Evolutionary conservation across 2,888 invertebrate species (phyloP).

Genomic region (Melinaea menophilus): DNA sequence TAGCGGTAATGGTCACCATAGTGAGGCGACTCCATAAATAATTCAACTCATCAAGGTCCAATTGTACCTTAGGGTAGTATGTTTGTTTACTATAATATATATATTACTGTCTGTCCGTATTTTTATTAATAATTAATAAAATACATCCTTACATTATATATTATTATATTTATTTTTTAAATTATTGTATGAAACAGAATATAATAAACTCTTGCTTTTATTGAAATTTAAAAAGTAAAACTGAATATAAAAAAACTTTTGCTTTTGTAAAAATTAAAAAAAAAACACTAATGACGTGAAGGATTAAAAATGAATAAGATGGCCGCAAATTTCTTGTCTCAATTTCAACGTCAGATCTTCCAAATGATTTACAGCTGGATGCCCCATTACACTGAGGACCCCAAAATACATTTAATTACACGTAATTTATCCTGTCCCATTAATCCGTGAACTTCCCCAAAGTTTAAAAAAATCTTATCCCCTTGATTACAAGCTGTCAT

Average conservation of each 20-base stretch:
- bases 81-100: conserved; percentile 21
- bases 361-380: conserved; percentile 22
- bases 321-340: conserved; percentile 4
- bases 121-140: neutral
- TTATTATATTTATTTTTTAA: too few relatives aligned
- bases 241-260: neutral
- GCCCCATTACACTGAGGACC: conserved; percentile 34
- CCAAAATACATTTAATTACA: conserved; percentile 70
- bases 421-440: conserved; percentile 69
- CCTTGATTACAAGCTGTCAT: conserved; percentile 77
- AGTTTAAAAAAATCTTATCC: conserved; percentile 58
- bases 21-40: conserved; percentile 52
- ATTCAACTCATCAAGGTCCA: conserved; percentile 58
- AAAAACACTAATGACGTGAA: neutral
- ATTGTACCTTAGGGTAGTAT: conserved; percentile 37
- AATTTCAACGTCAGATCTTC: conserved; percentile 8
- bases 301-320: neutral
- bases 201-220: neutral
- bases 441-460: conserved; percentile 61
- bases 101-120: conserved; percentile 8
- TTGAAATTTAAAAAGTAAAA: neutral
- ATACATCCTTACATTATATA: neutral
- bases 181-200: neutral
- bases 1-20: conserved; percentile 39
- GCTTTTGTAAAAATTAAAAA: neutral